Evolutionary conservation across 2,888 invertebrate genomes (phyloP), one percentile per base, ranked within the genome.

Genomic region (Ochropleura plecta): DNA sequence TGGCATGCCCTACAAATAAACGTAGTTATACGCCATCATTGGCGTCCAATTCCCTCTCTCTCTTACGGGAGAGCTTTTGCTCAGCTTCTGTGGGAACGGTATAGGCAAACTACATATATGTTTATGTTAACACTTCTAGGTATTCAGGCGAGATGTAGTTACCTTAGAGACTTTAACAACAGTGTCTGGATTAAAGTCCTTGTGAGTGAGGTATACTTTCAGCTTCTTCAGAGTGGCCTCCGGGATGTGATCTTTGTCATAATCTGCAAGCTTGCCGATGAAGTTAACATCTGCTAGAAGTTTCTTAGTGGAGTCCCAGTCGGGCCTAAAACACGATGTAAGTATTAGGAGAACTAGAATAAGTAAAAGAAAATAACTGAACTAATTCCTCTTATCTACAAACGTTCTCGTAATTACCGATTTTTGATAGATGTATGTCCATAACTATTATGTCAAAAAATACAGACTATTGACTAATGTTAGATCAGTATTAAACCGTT

Each of bases 201-300:
- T 98, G 93, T 99, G 98, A 0, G 97, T 98, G 1, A 99, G 97
- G 90, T 99, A 99, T 0, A 97, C 96, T 92, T 98, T 98, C 12
- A 99, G 95, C 92, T 98, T 98, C 87, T 98, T 98, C 20, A 99
- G 92, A 3, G 97, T 97, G 3, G 97, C 95, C 12, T 99, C 98
- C 0, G 98, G 97, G 78, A 99, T 98, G 86, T 98, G 98, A 89
- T 99, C 98, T 92, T 99, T 99, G 87, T 99, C 98, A 90, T 98
- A 99, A 3, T 98, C 98, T 87, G 98, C 97, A 0, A 99, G 96
- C 63, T 97, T 97, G 80, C 98, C 98, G 69, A 99, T 95, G 90
- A 99, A 99, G 87, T 98, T 98, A 0, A 97, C 97, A 90, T 99
- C 99, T 0, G 98, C 98, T 88, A 99, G 96, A 40, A 99, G 95